Evolutionary conservation across 2,113 vertebrate species (phyloP).

Genomic region (Recurvirostra avosetta): DNA sequence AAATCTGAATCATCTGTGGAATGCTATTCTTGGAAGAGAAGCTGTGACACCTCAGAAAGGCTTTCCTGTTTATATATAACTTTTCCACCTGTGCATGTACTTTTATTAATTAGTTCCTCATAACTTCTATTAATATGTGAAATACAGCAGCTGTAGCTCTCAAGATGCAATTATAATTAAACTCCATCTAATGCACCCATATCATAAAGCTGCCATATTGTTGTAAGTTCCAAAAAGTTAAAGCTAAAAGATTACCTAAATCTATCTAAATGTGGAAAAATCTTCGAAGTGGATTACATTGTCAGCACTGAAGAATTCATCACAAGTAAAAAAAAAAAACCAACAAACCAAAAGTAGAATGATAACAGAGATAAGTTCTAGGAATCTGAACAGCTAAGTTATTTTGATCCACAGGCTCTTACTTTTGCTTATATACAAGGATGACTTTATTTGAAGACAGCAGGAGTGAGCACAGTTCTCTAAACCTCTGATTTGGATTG

Average conservation of each 20-base stretch:
- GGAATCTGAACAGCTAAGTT: neutral
- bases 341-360: neutral
- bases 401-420: neutral
- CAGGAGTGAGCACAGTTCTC: neutral
- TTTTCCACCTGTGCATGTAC: neutral
- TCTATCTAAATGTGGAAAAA: neutral
- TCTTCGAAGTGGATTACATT: neutral
- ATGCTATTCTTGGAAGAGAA: neutral
- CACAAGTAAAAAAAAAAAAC: neutral
- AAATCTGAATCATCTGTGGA: neutral
- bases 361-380: neutral
- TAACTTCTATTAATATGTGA: neutral
- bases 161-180: neutral
- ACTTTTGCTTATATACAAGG: neutral
- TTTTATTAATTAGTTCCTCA: neutral
- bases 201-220: neutral
- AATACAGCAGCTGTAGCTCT: neutral
- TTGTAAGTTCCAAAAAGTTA: neutral
- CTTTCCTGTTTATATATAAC: neutral
- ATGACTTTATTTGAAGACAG: neutral
- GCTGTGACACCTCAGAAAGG: neutral
- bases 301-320: neutral
- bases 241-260: neutral
- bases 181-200: neutral
- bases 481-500: neutral